These are phyloP conservation scores for Nudaria mundana DNA, from an alignment of 2,888 invertebrate genomes.

Conservation along the genomic window DNA sequence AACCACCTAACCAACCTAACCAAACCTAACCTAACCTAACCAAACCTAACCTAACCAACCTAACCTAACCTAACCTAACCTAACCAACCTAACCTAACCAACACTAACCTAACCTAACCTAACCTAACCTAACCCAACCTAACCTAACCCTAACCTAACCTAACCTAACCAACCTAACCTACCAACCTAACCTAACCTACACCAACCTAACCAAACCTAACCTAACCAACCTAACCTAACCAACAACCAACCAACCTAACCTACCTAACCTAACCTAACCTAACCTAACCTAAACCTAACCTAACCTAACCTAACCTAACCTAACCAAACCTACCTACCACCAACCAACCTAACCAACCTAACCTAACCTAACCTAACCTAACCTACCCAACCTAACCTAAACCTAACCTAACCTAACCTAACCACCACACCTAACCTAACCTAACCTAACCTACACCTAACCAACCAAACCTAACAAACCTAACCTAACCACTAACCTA, in stretches of 20 bases:
- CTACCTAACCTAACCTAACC: constrained; percentile 18
- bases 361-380: constrained; percentile 14
- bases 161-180: constrained; percentile 18
- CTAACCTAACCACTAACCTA: constrained; percentile 17
- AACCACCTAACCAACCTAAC: constrained; percentile 16
- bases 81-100: constrained; percentile 11
- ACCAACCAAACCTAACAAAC: constrained; percentile 21
- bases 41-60: constrained; percentile 11
- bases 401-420: constrained; percentile 20
- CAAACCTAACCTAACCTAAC: constrained; percentile 9
- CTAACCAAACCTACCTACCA: constrained; percentile 15
- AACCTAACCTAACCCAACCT: constrained; percentile 10
- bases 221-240: constrained; percentile 19
- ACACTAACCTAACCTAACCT: constrained; percentile 8
- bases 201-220: constrained; percentile 16
- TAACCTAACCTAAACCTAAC: constrained; percentile 16
- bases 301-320: constrained; percentile 16
- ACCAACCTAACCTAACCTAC: constrained; percentile 13
- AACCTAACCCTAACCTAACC: constrained; percentile 19
- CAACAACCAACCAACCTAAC: constrained; percentile 18
- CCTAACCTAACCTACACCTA: constrained; percentile 16
- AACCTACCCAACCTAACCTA: constrained; percentile 8
- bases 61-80: constrained; percentile 8
- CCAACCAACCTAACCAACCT: constrained; percentile 5
- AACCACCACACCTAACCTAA: constrained; percentile 16